Base-by-base conservation (phyloP, 23 tunicate genomes). In the Ciona savignyi region DNA sequence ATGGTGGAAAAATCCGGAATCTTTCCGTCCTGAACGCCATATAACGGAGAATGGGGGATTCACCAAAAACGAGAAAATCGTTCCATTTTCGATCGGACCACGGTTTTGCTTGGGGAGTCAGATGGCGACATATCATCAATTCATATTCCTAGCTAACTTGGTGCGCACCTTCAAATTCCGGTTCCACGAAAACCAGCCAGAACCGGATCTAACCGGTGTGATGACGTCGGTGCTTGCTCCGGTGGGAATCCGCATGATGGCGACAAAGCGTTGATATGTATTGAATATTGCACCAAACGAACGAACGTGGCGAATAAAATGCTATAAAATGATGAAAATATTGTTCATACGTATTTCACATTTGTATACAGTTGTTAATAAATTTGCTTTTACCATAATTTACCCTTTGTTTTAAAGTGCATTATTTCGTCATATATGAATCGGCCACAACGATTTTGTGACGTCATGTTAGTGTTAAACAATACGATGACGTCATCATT, bases 71-170 rank as follows among this genome's bases (percentile, higher is more conserved):
- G 63, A 71, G 27, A 34, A 30, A 30, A 29, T 71, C 4, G 42
- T 71, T 3, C 63, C 76, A 34, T 71, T 34, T 23, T 71, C 76
- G 3, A 23, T 71, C 3, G 76, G 76, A 6, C 76, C 76, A 33
- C 30, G 76, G 26, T 71, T n/a, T 23, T 71, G 76, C 26, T 29
- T 71, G 23, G 76, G 76, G 3, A 30, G 76, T 25, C 76, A 71
- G 34, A 24, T 71, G 28, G 62, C 76, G 28, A 34, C 63, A 62
- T n/a, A 34, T 62, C 76, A 71, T 9, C 76, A 71, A 4, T 71
- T 71, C 24, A 6, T 71, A 3, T 71, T 71, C 63, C 6, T 71
- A 11, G 63, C 34, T 9, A 20, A 29, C 3, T 63, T 71, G 21
- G 3, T 71, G 66, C 76, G 42, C 24, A 71, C 35, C 63, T 71